Conservation (phyloP, 2,888 invertebrate species). For the Andrena bicolor region DNA sequence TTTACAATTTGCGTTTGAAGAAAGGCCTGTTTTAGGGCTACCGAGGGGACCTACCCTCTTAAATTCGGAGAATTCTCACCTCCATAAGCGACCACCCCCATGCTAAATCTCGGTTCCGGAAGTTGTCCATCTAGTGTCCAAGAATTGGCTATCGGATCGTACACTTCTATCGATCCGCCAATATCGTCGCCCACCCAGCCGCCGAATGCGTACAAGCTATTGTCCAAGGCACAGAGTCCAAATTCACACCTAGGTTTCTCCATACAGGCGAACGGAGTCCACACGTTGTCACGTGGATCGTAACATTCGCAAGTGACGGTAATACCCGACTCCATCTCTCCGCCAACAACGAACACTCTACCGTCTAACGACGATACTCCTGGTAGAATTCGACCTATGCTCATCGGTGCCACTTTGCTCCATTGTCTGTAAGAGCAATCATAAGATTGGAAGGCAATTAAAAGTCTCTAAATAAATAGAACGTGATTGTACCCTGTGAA, state of each 20-base stretch:
- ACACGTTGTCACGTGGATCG: constrained; percentile 89
- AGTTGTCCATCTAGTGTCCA: constrained; percentile 93
- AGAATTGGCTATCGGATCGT: constrained; percentile 91
- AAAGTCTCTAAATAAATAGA: background rate
- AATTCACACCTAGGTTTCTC: constrained; percentile 95
- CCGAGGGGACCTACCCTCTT: background rate
- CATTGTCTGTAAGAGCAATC: constrained; percentile 87
- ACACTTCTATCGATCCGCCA: constrained; percentile 94
- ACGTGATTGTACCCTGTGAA: constrained; percentile 87
- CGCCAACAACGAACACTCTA: constrained; percentile 95
- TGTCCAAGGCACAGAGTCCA: constrained; percentile 93
- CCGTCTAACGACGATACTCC: constrained; percentile 94
- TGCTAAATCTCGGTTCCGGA: constrained; percentile 94
- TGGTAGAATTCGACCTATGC: constrained; percentile 94
- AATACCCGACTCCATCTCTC: constrained; percentile 95
- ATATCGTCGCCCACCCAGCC: constrained; percentile 98
- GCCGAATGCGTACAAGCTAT: constrained; percentile 94
- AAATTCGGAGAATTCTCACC: constrained; percentile 85
- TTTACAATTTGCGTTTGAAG: too few relatives aligned
- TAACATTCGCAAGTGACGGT: constrained; percentile 95
- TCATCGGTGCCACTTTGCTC: constrained; percentile 93
- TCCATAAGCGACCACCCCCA: constrained; percentile 95
- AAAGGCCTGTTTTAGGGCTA: too few relatives aligned
- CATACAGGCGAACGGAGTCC: constrained; percentile 87
- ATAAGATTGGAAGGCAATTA: background rate